Evolutionary conservation across 2,888 invertebrate species (phyloP).

Genomic region (Cacoxenus indagator): DNA sequence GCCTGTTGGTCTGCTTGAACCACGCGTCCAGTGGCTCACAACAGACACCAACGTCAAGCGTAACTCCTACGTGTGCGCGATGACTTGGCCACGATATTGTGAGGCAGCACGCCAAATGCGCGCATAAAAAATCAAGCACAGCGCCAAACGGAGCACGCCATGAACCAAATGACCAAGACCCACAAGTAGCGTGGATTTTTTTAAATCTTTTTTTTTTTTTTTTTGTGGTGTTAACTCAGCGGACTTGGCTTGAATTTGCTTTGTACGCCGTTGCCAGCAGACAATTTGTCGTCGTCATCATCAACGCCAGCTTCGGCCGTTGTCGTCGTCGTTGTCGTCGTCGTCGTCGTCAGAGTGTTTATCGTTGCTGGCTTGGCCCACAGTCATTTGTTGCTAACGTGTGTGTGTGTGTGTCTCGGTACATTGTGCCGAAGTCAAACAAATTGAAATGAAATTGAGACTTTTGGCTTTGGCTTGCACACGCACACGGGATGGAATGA

Average conservation of each 20-base stretch:
- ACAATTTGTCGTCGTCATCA: conserved; percentile 8
- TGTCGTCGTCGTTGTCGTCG: neutral
- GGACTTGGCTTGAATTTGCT: no score
- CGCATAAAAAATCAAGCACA: neutral
- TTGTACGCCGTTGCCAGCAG: neutral
- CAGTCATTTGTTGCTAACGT: neutral
- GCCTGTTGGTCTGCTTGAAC: no score
- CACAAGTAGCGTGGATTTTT: no score
- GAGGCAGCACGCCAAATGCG: neutral
- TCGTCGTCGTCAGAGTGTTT: no score
- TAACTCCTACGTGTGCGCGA: conserved; percentile 16
- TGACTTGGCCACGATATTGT: neutral
- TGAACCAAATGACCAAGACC: neutral
- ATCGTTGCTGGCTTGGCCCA: no score
- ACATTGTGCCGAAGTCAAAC: neutral
- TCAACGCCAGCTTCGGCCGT: neutral
- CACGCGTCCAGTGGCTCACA: neutral
- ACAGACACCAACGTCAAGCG: neutral
- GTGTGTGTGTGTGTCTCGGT: neutral
- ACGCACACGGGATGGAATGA: no score
- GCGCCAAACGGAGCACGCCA: neutral
- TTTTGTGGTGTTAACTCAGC: no score
- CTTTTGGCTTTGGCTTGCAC: conserved; percentile 23
- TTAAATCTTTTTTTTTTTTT: no score
- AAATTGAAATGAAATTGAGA: conserved; percentile 15